Evolutionary conservation across 2,888 invertebrate species (phyloP).

Genomic region (Lithophane semibrunnea): DNA sequence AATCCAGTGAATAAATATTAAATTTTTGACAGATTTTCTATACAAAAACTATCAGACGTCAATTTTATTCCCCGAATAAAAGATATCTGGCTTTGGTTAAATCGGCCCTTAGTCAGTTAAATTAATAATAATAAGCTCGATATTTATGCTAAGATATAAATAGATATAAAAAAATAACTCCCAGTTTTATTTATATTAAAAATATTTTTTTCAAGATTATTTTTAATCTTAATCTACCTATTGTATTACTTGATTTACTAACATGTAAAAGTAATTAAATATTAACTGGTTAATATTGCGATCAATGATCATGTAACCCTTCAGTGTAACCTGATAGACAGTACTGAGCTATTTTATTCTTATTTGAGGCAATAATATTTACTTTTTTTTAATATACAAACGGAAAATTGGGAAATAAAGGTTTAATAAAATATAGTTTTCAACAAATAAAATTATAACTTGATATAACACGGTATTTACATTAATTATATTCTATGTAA

Average conservation of each 20-base stretch:
- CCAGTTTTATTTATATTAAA: too few species aligned
- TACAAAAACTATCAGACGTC: too few species aligned
- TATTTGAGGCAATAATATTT: not conserved
- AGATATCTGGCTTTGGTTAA: too few species aligned
- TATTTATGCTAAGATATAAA: not conserved
- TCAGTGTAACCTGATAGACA: not conserved
- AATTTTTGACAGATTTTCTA: too few species aligned
- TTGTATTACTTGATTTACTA: not conserved
- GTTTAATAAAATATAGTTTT: conserved; percentile 46
- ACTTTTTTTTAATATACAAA: not conserved
- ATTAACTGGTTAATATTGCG: not conserved
- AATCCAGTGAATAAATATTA: too few species aligned
- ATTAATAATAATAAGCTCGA: conserved; percentile 9
- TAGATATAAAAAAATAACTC: too few species aligned
- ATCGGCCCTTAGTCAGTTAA: not conserved
- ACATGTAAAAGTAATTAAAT: not conserved
- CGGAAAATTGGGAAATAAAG: conserved; percentile 5
- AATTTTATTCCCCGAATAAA: too few species aligned
- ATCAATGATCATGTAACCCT: not conserved
- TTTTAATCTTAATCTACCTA: not conserved
- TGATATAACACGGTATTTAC: conserved; percentile 35
- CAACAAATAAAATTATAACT: conserved; percentile 35
- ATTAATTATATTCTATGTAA: conserved; percentile 28
- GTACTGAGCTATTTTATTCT: conserved; percentile 1
- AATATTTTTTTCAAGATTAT: not conserved